Evolutionary conservation across 2,797 vertebrate genomes (phyloP), one percentile per base, ranked within the genome.

Genomic region (Sebastolobus alascanus): DNA sequence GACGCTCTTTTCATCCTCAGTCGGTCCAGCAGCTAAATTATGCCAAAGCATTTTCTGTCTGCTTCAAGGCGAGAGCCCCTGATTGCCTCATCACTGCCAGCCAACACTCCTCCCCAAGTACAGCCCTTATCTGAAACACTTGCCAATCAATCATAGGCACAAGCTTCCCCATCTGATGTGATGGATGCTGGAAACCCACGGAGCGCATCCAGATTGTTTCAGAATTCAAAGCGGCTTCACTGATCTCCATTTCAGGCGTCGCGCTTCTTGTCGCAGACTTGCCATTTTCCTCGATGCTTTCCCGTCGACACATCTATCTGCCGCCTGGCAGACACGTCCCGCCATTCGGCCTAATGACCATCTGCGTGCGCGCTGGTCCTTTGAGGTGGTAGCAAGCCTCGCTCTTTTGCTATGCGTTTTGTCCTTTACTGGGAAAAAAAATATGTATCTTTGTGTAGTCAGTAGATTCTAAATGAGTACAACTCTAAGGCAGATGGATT

Each of bases 41-140:
- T 89, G 74, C 92, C 87, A 68, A 84, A 89, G 85, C 83, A 33
- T 89, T 91, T 89, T 89, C 84, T 88, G 87, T 75, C 87, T 68
- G 82, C 90, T 90, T 90, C 85, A 86, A 90, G 88, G 90, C 86
- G 35, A 87, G 88, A 75, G 74, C 72, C 71, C 71, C 80, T 93
- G 93, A 94, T 94, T 93, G 90, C 88, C 90, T 93, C 91, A 91
- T 93, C 87, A 90, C 80, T 64, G 89, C 75, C 84, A 91, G 91
- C 84, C 84, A 90, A 87, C 80, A 80, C 85, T 84, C 67, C 69
- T 70, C 71, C 86, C 90, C 89, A 91, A 91, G 87, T 73, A 65
- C 75, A 80, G 82, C 84, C 81, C 91, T 88, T 85, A 88, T 92
- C 89, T 89, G 86, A 92, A 91, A 93, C 82, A 89, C 89, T 92